These are phyloP conservation scores for Amiota mariae DNA, from an alignment of 2,888 invertebrate genomes.

Conservation along the genomic window DNA sequence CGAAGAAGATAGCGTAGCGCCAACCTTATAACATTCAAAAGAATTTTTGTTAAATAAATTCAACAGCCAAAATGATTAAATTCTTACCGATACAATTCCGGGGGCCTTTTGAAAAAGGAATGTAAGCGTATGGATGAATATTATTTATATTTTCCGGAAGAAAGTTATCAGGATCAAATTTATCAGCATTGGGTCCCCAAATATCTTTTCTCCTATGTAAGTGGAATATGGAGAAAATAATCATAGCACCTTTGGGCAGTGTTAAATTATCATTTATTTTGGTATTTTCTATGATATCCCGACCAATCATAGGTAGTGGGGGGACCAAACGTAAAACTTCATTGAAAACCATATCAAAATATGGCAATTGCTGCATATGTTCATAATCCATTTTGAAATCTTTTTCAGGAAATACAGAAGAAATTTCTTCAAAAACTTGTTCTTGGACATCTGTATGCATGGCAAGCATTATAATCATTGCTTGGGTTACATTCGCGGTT, in stretches of 20 bases:
- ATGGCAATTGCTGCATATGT: slow-evolving; percentile 42
- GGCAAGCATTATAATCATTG: slow-evolving; percentile 4
- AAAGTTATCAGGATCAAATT: slow-evolving; percentile 55
- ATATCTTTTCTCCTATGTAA: slow-evolving; percentile 51
- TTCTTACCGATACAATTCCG: slow-evolving; percentile 58
- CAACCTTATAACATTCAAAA: slow-evolving; percentile 43
- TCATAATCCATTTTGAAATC: slow-evolving; percentile 13
- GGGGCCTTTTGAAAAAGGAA: slow-evolving; percentile 60
- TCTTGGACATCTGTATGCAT: slow-evolving; percentile 22
- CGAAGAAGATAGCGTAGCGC: slow-evolving; percentile 47
- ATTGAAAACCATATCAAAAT: slow-evolving; percentile 56
- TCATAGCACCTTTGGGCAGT: slow-evolving; percentile 46
- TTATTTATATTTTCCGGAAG: slow-evolving; percentile 46
- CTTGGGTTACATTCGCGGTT: not conserved
- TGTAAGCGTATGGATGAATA: slow-evolving; percentile 54
- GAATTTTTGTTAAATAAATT: too few species aligned
- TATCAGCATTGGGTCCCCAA: slow-evolving; percentile 53
- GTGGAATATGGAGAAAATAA: slow-evolving; percentile 49
- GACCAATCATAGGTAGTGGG: slow-evolving; percentile 51
- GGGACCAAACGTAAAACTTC: slow-evolving; percentile 55
- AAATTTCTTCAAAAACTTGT: slow-evolving; percentile 26
- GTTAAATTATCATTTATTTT: slow-evolving; percentile 41
- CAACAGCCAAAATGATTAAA: too few species aligned
- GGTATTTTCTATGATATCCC: slow-evolving; percentile 43
- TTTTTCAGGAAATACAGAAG: slow-evolving; percentile 17